Base-by-base conservation (phyloP, 2,888 invertebrate genomes). In the Sesia bembeciformis region DNA sequence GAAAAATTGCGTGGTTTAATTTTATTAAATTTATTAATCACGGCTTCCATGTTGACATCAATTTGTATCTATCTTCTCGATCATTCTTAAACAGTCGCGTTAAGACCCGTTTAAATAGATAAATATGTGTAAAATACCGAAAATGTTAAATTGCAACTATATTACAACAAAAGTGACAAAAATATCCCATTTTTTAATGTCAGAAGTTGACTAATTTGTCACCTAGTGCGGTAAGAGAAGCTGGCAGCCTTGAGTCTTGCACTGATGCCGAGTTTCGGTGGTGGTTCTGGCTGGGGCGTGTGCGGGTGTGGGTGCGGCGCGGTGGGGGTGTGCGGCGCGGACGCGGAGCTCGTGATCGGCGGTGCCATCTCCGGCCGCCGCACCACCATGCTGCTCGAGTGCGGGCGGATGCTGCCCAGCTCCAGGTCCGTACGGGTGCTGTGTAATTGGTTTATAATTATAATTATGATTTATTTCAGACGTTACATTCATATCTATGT, bases 251-350 rank as follows among this genome's bases (percentile, higher is more conserved):
- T 79, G 23, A 84, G 63, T 40, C 84, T 62, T 0, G 84, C 82
- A 4, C 80, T 70, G 51, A 79, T 63, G 3, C 81, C 81, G 42
- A 72, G 58, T 53, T 78, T 78, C 7, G 64, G 62, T n/a, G 65
- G 66, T 52, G 64, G 58, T 4, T 54, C 55, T 23, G 50, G 54
- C 39, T 38, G 55, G 38, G 61, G 59, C 52, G 58, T 54, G 38
- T 56, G 59, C 38, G 58, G 72, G 40, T 59, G 57, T 51, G 60
- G 61, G 63, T 78, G 81, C 39, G 75, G 59, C 41, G 76, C 70
- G 40, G 86, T 85, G 61, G 88, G 88, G 52, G 88, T 86, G 82
- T 89, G 88, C 57, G 88, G 88, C 53, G 88, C 88, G 3, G 87
- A 87, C 58, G 74, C 61, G 55, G 78, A 78, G 55, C 63, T 59